Evolutionary conservation across 2,797 vertebrate species (phyloP).

Genomic region (Hemibagrus guttatus): DNA sequence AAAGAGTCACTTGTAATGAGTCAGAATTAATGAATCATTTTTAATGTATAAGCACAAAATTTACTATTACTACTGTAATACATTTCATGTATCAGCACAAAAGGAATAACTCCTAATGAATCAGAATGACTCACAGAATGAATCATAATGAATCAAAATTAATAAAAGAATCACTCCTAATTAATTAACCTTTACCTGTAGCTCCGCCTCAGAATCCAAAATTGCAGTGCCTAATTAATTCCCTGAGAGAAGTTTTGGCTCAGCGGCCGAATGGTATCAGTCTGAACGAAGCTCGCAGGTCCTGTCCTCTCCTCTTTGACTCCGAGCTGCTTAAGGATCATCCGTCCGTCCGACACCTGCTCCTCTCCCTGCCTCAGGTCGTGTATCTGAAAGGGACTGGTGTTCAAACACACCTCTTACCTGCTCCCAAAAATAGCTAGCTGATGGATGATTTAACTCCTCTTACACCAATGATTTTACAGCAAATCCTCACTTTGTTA

Average conservation of each 20-base stretch:
- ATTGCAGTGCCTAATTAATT: constrained; percentile 30
- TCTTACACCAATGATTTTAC: background rate
- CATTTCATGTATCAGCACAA: too few relatives aligned
- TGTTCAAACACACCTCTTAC: constrained; percentile 51
- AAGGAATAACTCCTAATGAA: background rate
- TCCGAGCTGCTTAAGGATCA: constrained; percentile 32
- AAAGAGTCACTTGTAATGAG: background rate
- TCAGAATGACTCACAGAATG: background rate
- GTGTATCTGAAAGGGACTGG: constrained; percentile 50
- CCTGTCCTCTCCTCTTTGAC: constrained; percentile 50
- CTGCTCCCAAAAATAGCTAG: background rate
- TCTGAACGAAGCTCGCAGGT: constrained; percentile 42
- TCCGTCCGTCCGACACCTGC: constrained; percentile 54
- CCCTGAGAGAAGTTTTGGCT: constrained; percentile 38
- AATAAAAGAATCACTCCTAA: background rate
- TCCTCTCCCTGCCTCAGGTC: constrained; percentile 52
- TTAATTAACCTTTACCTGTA: background rate
- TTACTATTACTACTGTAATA: too few relatives aligned
- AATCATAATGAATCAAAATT: background rate
- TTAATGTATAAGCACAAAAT: too few relatives aligned
- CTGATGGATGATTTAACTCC: background rate
- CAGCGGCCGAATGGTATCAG: constrained; percentile 39
- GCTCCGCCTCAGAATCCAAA: background rate
- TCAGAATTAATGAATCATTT: background rate
- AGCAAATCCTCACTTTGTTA: background rate